Percentiles rank a stretch among this genome's conserved stretches.
Conservation (phyloP, 2,113 vertebrate genomes). For the Myotis brandtii region DNA sequence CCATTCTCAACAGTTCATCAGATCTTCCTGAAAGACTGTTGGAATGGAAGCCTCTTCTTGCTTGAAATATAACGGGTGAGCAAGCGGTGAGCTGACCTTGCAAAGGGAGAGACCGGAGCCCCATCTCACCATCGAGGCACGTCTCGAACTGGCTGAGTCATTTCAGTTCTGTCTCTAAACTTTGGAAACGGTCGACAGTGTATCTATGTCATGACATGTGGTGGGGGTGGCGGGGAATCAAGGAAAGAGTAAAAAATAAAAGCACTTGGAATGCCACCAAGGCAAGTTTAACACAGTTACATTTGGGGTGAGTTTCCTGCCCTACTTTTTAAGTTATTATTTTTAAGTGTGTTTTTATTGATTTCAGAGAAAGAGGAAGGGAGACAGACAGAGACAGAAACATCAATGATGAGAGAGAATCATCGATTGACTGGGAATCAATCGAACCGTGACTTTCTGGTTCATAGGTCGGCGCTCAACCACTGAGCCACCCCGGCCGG, state of each 20-base stretch:
- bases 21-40: neutral
- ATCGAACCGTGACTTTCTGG: too few species aligned
- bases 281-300: neutral
- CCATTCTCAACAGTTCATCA: neutral
- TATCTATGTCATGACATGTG: neutral
- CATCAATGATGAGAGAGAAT: too few species aligned
- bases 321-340: neutral
- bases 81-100: neutral
- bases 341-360: too few species aligned
- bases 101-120: neutral
- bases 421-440: too few species aligned
- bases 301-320: neutral
- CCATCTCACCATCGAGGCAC: accelerated
- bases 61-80: neutral
- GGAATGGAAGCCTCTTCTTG: neutral
- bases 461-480: too few species aligned
- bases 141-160: neutral
- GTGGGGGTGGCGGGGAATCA: neutral
- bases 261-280: neutral
- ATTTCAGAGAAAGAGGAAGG: too few species aligned
- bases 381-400: too few species aligned
- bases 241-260: neutral
- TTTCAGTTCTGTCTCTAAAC: neutral
- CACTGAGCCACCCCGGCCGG: neutral
- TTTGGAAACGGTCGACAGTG: neutral